Evolutionary conservation across 2,888 invertebrate species (phyloP).

Genomic region (Acrobasis consociella): DNA sequence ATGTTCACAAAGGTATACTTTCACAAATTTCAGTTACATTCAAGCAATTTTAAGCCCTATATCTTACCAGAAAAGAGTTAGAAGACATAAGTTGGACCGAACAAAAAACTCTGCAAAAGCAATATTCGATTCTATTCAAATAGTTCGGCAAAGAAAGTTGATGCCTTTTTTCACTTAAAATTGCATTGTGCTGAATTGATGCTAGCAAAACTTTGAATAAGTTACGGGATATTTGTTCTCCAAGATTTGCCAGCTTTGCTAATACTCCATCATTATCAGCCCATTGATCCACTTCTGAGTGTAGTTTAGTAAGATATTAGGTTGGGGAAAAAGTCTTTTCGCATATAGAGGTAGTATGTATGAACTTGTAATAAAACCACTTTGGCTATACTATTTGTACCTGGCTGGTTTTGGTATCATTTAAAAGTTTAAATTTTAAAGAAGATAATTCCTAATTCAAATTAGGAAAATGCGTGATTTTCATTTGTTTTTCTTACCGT

Average conservation of each 20-base stretch:
- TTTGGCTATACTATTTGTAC: too few relatives aligned
- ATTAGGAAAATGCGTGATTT: too few relatives aligned
- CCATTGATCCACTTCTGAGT: too few relatives aligned
- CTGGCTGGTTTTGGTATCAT: too few relatives aligned
- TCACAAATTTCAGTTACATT: neutral
- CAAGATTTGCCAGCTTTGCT: neutral
- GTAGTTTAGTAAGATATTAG: too few relatives aligned
- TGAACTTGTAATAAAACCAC: too few relatives aligned
- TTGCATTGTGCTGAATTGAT: slow-evolving; percentile 28
- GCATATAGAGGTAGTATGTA: too few relatives aligned
- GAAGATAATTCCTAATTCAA: too few relatives aligned
- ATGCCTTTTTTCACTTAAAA: slow-evolving; percentile 30
- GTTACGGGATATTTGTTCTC: neutral
- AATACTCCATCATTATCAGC: too few relatives aligned
- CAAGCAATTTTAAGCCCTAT: neutral
- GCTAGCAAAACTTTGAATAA: slow-evolving; percentile 1
- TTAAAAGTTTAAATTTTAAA: too few relatives aligned
- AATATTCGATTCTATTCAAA: slow-evolving; percentile 33
- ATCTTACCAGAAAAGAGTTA: neutral
- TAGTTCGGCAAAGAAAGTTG: slow-evolving; percentile 27
- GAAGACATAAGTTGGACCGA: neutral
- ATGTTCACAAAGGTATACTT: neutral
- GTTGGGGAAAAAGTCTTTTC: too few relatives aligned
- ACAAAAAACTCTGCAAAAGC: slow-evolving; percentile 16
- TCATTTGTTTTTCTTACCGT: too few relatives aligned